A percentile compares a stretch with the other conserved stretches of the same genome.
Evolutionary conservation across 1,140 invertebrate species (phyloP).

Genomic region (Bombus impatiens): DNA sequence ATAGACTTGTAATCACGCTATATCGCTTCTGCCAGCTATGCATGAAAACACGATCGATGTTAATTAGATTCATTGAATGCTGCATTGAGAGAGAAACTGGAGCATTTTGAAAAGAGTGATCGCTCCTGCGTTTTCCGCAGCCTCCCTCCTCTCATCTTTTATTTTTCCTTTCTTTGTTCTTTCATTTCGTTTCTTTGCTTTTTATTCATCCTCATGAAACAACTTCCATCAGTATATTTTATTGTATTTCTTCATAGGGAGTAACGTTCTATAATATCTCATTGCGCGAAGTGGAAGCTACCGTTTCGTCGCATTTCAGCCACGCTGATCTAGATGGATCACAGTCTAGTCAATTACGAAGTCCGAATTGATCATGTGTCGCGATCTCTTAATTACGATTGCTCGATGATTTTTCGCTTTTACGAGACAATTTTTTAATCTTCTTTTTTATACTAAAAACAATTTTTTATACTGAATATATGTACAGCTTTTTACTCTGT

Average conservation of each 20-base stretch:
- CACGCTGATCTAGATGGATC: conserved; percentile 41
- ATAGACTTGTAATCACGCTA: not conserved
- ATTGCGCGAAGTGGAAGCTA: conserved; percentile 15
- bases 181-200: not conserved
- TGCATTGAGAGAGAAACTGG: conserved; percentile 22
- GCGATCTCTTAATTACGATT: conserved; percentile 22
- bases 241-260: not conserved
- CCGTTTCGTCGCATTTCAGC: conserved; percentile 43
- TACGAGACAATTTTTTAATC: not conserved
- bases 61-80: conserved; percentile 31
- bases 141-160: not conserved
- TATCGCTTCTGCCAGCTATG: not conserved
- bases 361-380: conserved; percentile 42
- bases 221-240: not conserved
- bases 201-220: not conserved
- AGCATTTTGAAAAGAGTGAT: conserved; percentile 26
- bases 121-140: conserved; percentile 40
- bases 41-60: conserved; percentile 27
- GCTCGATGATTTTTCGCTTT: conserved; percentile 13
- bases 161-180: not conserved
- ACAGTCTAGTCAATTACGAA: conserved; percentile 64
- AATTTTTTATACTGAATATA: not conserved
- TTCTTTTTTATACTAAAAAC: not conserved
- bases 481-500: not conserved
- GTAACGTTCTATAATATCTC: conserved; percentile 16